Evolutionary conservation across 1,140 invertebrate genomes (phyloP), one percentile per base, ranked within the genome.

Genomic region (Anthonomus grandis): DNA sequence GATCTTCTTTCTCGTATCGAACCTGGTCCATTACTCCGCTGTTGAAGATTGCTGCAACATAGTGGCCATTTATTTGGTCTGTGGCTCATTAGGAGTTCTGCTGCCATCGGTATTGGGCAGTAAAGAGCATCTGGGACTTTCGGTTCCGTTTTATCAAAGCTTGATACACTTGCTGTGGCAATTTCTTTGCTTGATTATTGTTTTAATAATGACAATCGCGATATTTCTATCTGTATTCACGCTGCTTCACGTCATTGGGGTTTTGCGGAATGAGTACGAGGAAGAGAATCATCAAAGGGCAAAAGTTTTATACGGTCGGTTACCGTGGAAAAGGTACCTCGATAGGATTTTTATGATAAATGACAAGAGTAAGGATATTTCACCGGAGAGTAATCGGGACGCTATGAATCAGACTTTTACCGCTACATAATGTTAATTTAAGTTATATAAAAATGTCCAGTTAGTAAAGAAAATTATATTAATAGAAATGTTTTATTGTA

Each of bases 1-100:
- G 45, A 19, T 55, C 19, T 62, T 57, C 27, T 66, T 63, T 34
- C 38, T 65, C 27, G 13, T 48, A 25, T 52, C 51, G 0, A 50
- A 52, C 25, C 42, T 60, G 9, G 36, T 64, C 27, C 60, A 63
- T 37, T 60, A 57, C 21, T 62, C 59, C 9, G 54, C 63, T 12
- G 19, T 68, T 13, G 64, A 68, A 49, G 64, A 68, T 57, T 62
- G 64, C 54, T 66, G 60, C 36, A 63, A 65, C 38, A 42, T 68
- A 19, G 38, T 61, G 9, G n/a, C 62, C 6, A 61, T 62, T 31
- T 63, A 66, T 58, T 37, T 68, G n/a, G 18, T 66, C 10, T 56
- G 59, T 48, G 62, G 62, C 21, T 27, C 54, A 13, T 46, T 62
- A 22, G 60, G 59, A 13, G 17, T 25, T 10, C 27, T 60, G 9